A percentile compares a stretch with the other conserved stretches of the same genome.
Evolutionary conservation across 1,140 invertebrate genomes (phyloP).

Genomic region (Tribolium madens): DNA sequence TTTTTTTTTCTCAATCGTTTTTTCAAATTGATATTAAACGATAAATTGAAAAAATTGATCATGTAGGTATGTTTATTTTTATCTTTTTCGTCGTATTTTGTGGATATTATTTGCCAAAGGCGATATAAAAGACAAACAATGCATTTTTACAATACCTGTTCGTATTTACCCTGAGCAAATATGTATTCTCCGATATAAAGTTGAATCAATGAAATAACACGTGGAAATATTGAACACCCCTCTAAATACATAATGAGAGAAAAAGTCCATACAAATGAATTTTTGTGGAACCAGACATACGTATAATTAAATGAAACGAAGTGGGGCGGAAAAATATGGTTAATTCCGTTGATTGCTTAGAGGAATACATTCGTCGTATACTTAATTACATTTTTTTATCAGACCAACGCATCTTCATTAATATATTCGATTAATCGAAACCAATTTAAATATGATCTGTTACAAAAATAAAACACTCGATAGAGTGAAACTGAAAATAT

Average conservation of each 20-base stretch:
- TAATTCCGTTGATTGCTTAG: slow-evolving; percentile 17
- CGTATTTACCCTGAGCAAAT: slow-evolving; percentile 23
- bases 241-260: background rate
- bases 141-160: slow-evolving; percentile 37
- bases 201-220: slow-evolving; percentile 29
- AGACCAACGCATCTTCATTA: background rate
- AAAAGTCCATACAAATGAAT: background rate
- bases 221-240: slow-evolving; percentile 10
- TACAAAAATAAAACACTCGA: background rate
- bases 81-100: background rate
- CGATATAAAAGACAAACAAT: slow-evolving; percentile 29
- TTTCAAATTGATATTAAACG: no score
- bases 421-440: slow-evolving; percentile 10
- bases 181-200: slow-evolving; percentile 36
- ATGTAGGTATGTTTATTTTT: background rate
- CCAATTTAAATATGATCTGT: background rate
- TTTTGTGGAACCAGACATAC: slow-evolving; percentile 10
- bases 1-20: no score
- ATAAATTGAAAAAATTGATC: no score
- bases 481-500: background rate
- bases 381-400: slow-evolving; percentile 22
- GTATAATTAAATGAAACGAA: slow-evolving; percentile 9
- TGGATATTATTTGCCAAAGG: slow-evolving; percentile 13
- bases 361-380: background rate
- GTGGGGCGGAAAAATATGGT: slow-evolving; percentile 11